Evolutionary conservation across 1,140 invertebrate genomes (phyloP).

Genomic region (Pogonus chalceus): DNA sequence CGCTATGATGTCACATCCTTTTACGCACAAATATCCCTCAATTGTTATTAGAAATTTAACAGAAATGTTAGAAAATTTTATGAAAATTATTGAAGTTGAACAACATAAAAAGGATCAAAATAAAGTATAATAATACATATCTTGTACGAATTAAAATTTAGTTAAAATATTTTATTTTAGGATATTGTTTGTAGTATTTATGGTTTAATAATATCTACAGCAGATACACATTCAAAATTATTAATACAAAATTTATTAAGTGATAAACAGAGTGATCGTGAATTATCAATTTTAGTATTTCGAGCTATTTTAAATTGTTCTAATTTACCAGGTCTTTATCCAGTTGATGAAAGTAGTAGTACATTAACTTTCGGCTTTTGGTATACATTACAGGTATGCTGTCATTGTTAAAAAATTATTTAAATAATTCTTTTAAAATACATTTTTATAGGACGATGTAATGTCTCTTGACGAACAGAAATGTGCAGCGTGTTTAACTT

Average conservation of each 20-base stretch:
- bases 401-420: not conserved
- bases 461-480: conserved; percentile 40
- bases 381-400: conserved; percentile 71
- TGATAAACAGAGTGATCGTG: conserved; percentile 32
- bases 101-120: conserved; percentile 22
- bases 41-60: conserved; percentile 26
- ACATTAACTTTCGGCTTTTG: conserved; percentile 80
- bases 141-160: not conserved
- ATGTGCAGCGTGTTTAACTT: conserved; percentile 37
- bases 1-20: conserved; percentile 28
- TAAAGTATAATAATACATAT: conserved; percentile 24
- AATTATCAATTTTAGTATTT: conserved; percentile 37
- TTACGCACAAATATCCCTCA: conserved; percentile 24
- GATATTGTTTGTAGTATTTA: conserved; percentile 48
- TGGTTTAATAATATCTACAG: conserved; percentile 50
- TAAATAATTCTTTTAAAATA: not conserved
- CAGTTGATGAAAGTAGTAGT: conserved; percentile 72
- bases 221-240: conserved; percentile 53
- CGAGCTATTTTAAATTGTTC: conserved; percentile 58
- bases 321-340: conserved; percentile 69
- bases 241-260: conserved; percentile 43
- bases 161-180: conserved; percentile 18
- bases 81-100: conserved; percentile 31
- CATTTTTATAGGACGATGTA: conserved; percentile 48
- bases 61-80: conserved; percentile 31